Base-by-base conservation (phyloP, 2,113 vertebrate species). In the Loxodonta africana region DNA sequence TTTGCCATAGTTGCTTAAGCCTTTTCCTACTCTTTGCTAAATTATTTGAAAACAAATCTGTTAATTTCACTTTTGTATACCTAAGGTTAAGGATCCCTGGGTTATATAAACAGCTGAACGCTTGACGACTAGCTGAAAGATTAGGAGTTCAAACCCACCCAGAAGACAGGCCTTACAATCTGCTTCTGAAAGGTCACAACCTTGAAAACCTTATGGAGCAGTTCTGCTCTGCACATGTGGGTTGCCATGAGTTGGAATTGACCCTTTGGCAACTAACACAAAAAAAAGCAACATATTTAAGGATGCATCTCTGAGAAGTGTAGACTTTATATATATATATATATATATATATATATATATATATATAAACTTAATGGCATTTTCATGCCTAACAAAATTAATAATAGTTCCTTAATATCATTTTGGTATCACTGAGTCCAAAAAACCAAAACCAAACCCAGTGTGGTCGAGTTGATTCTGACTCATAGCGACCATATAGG, bases 1-100 rank as follows among this genome's bases (percentile, higher is more conserved):
- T 95, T 33, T 82, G 23, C 63, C 46, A 62, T 18, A 82, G 12
- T 44, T 48, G 26, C 11, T 65, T 84, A 84, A 67, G 83, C 23
- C 74, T 63, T 81, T 84, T 83, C 84, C 80, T 41, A 86, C 48
- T 71, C 23, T 73, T 71, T 78, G 60, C 3, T 95, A 41, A 67
- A 30, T 86, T 86, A 82, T 90, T 74, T 65, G 89, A 71, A 33
- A 20, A 77, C 71, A 96, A 93, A 81, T 88, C 15, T 26, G 81
- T 8, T 46, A 11, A 76, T 88, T 65, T 85, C 8, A 60, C 9
- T 62, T 78, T 3, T 28, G 14, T 71, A 14, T 33, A 71, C 10
- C 33, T 71, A 30, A 71, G 28, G 20, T 17, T 71, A 71, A 69
- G 17, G 33, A 71, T n/a, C 4, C 67, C 28, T 71, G 11, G 5